Conservation (phyloP, 2,113 vertebrate genomes). For the Grammomys dolichurus region DNA sequence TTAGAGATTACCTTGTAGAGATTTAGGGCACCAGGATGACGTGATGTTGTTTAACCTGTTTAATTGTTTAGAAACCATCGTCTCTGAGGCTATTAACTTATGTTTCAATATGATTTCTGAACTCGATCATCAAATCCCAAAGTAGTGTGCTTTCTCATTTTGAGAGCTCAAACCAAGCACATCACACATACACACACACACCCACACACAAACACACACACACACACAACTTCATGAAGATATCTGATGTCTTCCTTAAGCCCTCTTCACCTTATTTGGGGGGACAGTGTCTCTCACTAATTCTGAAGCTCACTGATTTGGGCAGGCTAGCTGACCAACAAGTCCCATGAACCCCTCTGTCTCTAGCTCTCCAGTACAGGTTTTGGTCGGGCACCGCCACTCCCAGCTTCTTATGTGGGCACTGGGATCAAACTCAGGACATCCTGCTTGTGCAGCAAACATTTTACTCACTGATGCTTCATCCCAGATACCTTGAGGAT, state of each 20-base stretch:
- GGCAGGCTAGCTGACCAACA: background rate
- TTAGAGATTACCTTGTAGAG: slow-evolving; percentile 22
- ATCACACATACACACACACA: background rate
- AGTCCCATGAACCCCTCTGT: background rate
- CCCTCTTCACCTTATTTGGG: background rate
- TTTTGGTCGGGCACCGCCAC: rapidly evolving
- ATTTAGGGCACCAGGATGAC: slow-evolving; percentile 51
- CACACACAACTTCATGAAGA: no score
- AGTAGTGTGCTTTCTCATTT: background rate
- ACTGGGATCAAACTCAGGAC: background rate
- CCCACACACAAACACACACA: no score
- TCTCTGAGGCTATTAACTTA: slow-evolving; percentile 28
- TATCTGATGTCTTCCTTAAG: background rate
- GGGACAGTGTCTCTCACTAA: background rate
- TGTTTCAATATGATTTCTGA: slow-evolving; percentile 27
- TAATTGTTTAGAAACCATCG: background rate
- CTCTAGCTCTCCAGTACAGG: background rate
- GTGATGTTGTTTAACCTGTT: background rate
- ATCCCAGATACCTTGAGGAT: background rate
- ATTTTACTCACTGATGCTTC: no score
- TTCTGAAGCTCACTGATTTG: background rate
- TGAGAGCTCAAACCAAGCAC: slow-evolving; percentile 19
- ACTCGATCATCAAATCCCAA: background rate
- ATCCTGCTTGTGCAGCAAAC: background rate
- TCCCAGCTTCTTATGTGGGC: background rate